phyloP scores from a whole-genome alignment of 1,140 invertebrate species.

The Macrosteles quadrilineatus region DNA sequence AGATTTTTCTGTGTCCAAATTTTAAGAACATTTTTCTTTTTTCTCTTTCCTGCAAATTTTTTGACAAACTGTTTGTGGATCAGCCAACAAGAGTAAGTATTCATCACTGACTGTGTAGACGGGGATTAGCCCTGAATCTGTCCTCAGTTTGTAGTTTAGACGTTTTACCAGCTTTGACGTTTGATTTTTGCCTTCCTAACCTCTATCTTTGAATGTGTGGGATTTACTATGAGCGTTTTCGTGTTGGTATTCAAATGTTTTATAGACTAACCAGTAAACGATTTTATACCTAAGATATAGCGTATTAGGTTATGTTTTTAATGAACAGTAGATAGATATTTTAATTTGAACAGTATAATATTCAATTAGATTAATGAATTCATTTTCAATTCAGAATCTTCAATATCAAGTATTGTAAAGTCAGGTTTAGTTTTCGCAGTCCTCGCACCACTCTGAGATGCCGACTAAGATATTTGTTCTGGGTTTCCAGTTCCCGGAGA shows the following conservation, averaged over 20 bases:
- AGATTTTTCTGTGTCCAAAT: conserved; percentile 22
- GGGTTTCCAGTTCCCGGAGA: conserved; percentile 86
- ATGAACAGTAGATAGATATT: no score
- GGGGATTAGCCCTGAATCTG: neutral
- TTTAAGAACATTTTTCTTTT: conserved; percentile 32
- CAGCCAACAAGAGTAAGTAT: conserved; percentile 34
- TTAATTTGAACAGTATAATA: no score
- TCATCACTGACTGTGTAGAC: conserved; percentile 27
- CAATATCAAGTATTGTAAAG: no score
- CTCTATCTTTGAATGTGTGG: conserved; percentile 15
- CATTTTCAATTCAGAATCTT: no score
- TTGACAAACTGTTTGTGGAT: conserved; percentile 33
- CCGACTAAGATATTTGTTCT: conserved; percentile 1
- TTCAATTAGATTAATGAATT: no score
- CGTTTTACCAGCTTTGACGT: neutral
- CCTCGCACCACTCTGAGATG: neutral
- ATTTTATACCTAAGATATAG: no score
- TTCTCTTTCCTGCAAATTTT: conserved; percentile 29
- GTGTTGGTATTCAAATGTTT: conserved; percentile 49
- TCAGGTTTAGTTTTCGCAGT: no score
- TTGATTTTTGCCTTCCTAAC: conserved; percentile 14
- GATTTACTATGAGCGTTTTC: conserved; percentile 12
- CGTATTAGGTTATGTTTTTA: no score
- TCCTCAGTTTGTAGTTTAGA: conserved; percentile 19
- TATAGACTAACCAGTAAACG: neutral